phyloP scores from a whole-genome alignment of 2,113 vertebrate species.

The Poicephalus meyeri region DNA sequence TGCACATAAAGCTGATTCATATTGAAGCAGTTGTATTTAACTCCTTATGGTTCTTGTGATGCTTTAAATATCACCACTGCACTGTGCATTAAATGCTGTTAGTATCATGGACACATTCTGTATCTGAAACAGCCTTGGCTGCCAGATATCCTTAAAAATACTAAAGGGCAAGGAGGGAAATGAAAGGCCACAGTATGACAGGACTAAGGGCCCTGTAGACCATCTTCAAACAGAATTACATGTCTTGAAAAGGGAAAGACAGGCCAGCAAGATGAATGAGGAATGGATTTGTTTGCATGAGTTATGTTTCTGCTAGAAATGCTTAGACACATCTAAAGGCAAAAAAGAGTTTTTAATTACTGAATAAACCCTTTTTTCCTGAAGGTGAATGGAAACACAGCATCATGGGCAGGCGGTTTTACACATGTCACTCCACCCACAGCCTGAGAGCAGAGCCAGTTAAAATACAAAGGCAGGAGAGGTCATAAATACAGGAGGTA shows the following conservation, averaged over 20 bases:
- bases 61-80: neutral
- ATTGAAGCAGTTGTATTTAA: slow-evolving; percentile 49
- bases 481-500: slow-evolving; percentile 59
- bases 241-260: neutral
- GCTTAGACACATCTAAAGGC: neutral
- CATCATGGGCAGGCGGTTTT: slow-evolving; percentile 51
- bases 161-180: neutral
- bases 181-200: slow-evolving; percentile 7
- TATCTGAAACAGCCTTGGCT: slow-evolving; percentile 17
- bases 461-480: slow-evolving; percentile 54
- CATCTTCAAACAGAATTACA: neutral
- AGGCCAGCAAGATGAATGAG: neutral
- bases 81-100: neutral
- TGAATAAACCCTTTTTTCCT: slow-evolving; percentile 16
- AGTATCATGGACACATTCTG: neutral
- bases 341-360: slow-evolving; percentile 36
- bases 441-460: slow-evolving; percentile 21
- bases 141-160: neutral
- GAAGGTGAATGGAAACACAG: slow-evolving; percentile 39
- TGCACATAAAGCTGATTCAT: slow-evolving; percentile 51
- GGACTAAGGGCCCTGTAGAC: neutral
- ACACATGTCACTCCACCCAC: slow-evolving; percentile 39
- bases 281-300: neutral
- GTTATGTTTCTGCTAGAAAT: neutral
- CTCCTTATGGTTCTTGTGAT: slow-evolving; percentile 7